Conservation (phyloP, 2,888 invertebrate species). For the Mesopsocus fuscifrons region DNA sequence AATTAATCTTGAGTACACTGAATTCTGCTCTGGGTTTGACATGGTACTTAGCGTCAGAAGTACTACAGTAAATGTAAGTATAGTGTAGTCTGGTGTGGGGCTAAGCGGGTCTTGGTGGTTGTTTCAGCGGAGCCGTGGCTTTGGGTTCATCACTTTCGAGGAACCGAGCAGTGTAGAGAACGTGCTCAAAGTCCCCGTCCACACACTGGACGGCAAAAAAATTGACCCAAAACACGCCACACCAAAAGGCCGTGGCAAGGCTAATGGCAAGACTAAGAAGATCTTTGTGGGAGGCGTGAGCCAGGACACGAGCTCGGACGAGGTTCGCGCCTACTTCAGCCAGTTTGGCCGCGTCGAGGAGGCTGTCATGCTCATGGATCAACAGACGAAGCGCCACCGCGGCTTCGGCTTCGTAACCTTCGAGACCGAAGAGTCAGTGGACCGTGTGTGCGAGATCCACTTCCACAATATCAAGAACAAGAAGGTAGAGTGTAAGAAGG, state of each 20-base stretch:
- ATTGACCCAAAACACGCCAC: constrained; percentile 90
- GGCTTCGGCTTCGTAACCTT: constrained; percentile 86
- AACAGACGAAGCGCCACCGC: constrained; percentile 77
- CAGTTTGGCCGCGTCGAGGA: constrained; percentile 83
- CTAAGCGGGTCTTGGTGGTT: too few species aligned
- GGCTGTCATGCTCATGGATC: constrained; percentile 86
- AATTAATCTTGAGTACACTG: too few species aligned
- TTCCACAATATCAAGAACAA: constrained; percentile 86
- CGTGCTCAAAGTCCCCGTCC: constrained; percentile 75
- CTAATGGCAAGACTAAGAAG: constrained; percentile 75
- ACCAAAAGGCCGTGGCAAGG: constrained; percentile 71
- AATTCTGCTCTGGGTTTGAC: too few species aligned
- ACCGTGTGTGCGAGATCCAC: constrained; percentile 83
- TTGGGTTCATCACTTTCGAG: constrained; percentile 86
- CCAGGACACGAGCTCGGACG: constrained; percentile 79
- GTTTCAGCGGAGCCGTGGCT: constrained; percentile 89
- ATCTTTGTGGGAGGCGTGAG: constrained; percentile 85
- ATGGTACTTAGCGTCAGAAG: too few species aligned
- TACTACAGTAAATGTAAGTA: too few species aligned
- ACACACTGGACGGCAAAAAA: constrained; percentile 82
- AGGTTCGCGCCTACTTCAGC: constrained; percentile 75
- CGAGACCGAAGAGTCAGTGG: constrained; percentile 79
- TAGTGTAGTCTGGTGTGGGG: too few species aligned
- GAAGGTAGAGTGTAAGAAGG: constrained; percentile 79
- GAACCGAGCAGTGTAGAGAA: constrained; percentile 80